These are phyloP conservation scores for Tauraco hartlaubi DNA, from an alignment of 2,797 vertebrate species.

Conservation along the genomic window DNA sequence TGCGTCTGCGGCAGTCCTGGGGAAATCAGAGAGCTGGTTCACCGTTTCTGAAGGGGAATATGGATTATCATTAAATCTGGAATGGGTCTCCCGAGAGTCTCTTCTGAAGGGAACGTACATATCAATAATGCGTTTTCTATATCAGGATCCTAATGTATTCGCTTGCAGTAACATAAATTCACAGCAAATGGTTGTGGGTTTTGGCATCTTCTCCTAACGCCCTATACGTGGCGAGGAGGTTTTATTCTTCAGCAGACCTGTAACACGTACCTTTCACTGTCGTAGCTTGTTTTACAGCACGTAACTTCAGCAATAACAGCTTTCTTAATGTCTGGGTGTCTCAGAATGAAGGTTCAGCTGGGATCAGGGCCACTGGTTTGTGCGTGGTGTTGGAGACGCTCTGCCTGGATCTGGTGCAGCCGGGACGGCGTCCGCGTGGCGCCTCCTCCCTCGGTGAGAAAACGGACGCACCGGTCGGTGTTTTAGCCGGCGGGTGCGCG, in stretches of 20 bases:
- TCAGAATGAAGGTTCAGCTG: background rate
- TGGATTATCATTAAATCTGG: slow-evolving; percentile 73
- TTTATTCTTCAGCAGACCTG: background rate
- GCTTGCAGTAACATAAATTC: slow-evolving; percentile 61
- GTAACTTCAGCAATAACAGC: background rate
- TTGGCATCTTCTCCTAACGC: background rate
- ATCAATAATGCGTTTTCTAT: slow-evolving; percentile 55
- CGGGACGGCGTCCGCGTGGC: accelerated
- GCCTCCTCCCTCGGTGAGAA: too few relatives aligned
- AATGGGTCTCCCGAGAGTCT: slow-evolving; percentile 69
- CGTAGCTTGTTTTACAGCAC: accelerated
- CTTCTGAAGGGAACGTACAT: slow-evolving; percentile 53
- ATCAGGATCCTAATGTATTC: slow-evolving; percentile 38
- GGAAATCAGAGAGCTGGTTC: slow-evolving; percentile 53
- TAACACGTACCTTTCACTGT: background rate
- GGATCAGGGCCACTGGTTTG: background rate
- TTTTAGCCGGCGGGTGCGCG: background rate
- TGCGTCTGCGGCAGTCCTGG: slow-evolving; percentile 6
- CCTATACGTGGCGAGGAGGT: background rate
- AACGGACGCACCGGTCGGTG: accelerated
- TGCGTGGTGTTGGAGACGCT: background rate
- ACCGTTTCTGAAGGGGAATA: slow-evolving; percentile 58
- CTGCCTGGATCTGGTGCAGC: background rate
- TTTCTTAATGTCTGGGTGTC: background rate
- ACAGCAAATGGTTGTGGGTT: background rate